A percentile compares a stretch with the other conserved stretches of the same genome.
phyloP scores from a whole-genome alignment of 2,113 vertebrate species.

The Corythornis cristatus region DNA sequence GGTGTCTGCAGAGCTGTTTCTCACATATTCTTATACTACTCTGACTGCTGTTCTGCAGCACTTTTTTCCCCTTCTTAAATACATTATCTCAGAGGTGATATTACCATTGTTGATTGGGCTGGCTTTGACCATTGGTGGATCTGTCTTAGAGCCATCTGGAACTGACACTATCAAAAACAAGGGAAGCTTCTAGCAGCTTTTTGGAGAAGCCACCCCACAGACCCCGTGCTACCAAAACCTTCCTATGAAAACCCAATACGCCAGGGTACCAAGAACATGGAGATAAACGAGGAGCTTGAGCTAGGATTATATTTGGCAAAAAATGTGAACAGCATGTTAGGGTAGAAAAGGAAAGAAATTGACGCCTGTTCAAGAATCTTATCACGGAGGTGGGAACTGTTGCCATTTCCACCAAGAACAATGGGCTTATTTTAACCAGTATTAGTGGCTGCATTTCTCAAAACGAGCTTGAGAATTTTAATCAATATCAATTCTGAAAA shows the following conservation, averaged over 20 bases:
- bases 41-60: neutral
- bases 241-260: neutral
- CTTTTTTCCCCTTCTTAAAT: neutral
- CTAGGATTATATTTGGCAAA: neutral
- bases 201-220: neutral
- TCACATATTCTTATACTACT: neutral
- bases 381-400: neutral
- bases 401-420: neutral
- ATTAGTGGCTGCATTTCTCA: neutral
- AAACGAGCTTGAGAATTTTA: neutral
- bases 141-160: neutral
- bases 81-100: neutral
- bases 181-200: neutral
- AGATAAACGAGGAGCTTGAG: neutral
- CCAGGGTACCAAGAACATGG: neutral
- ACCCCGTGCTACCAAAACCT: neutral
- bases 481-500: neutral
- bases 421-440: neutral
- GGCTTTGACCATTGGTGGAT: fast-evolving
- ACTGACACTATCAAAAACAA: neutral
- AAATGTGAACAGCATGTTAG: neutral
- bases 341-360: neutral
- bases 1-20: neutral
- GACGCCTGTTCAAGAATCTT: fast-evolving
- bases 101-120: fast-evolving